Evolutionary conservation across 2,888 invertebrate species (phyloP).

Genomic region (Romanomermis culicivorax): DNA sequence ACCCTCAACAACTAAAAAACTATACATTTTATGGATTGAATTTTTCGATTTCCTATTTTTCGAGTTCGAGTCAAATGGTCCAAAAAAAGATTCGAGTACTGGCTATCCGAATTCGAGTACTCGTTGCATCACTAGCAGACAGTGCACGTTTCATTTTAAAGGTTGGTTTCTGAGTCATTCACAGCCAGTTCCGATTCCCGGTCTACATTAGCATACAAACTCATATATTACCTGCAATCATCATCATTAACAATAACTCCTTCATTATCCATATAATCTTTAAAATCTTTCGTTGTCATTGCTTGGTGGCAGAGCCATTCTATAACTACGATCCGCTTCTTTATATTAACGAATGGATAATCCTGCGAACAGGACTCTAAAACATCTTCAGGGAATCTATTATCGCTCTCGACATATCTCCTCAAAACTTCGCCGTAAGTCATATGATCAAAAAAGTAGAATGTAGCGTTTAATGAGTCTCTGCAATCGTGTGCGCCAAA

Average conservation of each 20-base stretch:
- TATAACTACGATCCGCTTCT: constrained; percentile 54
- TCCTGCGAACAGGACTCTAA: constrained; percentile 16
- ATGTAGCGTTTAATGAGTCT: constrained; percentile 77
- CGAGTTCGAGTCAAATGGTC: too few relatives aligned
- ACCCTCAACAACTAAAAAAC: too few relatives aligned
- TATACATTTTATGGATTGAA: too few relatives aligned
- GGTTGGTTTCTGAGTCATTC: too few relatives aligned
- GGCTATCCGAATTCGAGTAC: too few relatives aligned
- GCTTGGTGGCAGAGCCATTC: constrained; percentile 84
- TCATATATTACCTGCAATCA: constrained; percentile 26
- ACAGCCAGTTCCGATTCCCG: too few relatives aligned
- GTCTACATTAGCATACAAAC: too few relatives aligned
- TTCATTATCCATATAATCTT: constrained; percentile 80
- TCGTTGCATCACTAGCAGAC: too few relatives aligned
- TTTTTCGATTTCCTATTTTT: too few relatives aligned
- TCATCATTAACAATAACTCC: constrained; percentile 40
- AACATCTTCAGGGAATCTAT: constrained; percentile 13
- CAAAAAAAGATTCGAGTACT: too few relatives aligned
- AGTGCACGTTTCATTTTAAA: not conserved
- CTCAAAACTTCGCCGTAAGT: constrained; percentile 72
- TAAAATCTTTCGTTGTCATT: constrained; percentile 67
- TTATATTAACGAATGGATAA: constrained; percentile 64
- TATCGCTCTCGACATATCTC: constrained; percentile 18
- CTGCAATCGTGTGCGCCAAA: constrained; percentile 91
- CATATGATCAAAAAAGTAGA: constrained; percentile 76